These are phyloP conservation scores for Ammodytes marinus DNA, from an alignment of 2,113 vertebrate species.

Conservation along the genomic window DNA sequence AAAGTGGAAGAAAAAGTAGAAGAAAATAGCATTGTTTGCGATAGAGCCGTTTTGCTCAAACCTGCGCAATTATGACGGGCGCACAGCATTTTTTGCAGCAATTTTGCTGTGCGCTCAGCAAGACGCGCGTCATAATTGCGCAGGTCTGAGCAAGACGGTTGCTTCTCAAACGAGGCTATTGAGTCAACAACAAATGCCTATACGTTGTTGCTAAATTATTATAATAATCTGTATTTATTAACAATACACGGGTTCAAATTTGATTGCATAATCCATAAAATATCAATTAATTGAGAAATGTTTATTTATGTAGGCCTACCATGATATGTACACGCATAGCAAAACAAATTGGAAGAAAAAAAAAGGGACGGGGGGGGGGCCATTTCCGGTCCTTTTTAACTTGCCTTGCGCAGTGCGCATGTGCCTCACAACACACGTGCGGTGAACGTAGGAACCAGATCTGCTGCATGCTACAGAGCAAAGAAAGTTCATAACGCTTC, in stretches of 20 bases:
- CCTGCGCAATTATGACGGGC: too few relatives aligned
- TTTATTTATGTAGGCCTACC: too few relatives aligned
- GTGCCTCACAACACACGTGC: conserved; percentile 59
- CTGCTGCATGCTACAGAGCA: not conserved
- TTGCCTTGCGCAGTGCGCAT: conserved; percentile 41
- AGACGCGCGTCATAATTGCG: too few relatives aligned
- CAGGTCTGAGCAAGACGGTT: too few relatives aligned
- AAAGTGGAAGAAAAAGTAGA: too few relatives aligned
- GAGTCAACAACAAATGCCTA: too few relatives aligned
- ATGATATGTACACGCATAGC: too few relatives aligned
- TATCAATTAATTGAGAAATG: not conserved
- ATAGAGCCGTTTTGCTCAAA: too few relatives aligned
- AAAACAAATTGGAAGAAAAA: not conserved
- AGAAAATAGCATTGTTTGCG: too few relatives aligned
- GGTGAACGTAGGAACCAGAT: conserved; percentile 29
- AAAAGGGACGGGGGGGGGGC: not conserved
- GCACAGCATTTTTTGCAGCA: too few relatives aligned
- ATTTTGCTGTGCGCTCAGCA: too few relatives aligned
- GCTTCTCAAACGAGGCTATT: too few relatives aligned
- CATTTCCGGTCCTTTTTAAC: not conserved
- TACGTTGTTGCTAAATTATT: not conserved
- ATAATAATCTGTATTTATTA: not conserved
- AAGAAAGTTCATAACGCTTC: not conserved
- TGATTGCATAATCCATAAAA: not conserved
- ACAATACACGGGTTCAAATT: not conserved